phyloP scores from a whole-genome alignment of 2,888 invertebrate genomes.

The Phyllotreta cruciferae region DNA sequence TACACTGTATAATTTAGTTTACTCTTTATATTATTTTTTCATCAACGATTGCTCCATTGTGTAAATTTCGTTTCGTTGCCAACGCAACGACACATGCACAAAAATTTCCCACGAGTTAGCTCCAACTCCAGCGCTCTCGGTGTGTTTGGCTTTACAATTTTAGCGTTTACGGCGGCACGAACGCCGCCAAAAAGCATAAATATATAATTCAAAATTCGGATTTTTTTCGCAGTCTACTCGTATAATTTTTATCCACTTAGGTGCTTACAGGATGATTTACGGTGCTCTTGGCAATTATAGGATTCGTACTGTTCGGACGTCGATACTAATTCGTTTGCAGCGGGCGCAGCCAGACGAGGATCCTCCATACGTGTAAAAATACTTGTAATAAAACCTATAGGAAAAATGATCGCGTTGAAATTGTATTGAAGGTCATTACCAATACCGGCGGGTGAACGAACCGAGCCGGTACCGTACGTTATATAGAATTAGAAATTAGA shows the following conservation, averaged over 20 bases:
- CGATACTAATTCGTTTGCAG: too few relatives aligned
- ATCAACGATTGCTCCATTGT: neutral
- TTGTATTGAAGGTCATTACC: slow-evolving; percentile 39
- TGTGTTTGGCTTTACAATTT: neutral
- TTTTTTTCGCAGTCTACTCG: too few relatives aligned
- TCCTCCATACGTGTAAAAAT: too few relatives aligned
- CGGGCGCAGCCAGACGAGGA: too few relatives aligned
- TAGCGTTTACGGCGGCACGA: neutral
- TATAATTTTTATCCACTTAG: too few relatives aligned
- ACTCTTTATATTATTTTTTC: neutral
- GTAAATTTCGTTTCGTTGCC: slow-evolving; percentile 6
- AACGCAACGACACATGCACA: slow-evolving; percentile 3
- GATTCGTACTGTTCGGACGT: too few relatives aligned
- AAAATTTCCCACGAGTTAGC: slow-evolving; percentile 4
- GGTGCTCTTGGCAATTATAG: too few relatives aligned
- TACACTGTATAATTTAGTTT: too few relatives aligned
- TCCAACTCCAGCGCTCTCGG: neutral
- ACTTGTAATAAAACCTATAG: neutral
- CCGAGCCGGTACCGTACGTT: slow-evolving; percentile 21
- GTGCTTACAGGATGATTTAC: too few relatives aligned
- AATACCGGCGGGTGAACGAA: slow-evolving; percentile 41
- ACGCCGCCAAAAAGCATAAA: too few relatives aligned
- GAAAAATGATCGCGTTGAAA: neutral
- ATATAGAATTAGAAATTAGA: slow-evolving; percentile 36
- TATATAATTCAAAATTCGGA: too few relatives aligned